Evolutionary conservation across 2,113 vertebrate species (phyloP), one percentile per base, ranked within the genome.

Genomic region (Chiloscyllium plagiosum): DNA sequence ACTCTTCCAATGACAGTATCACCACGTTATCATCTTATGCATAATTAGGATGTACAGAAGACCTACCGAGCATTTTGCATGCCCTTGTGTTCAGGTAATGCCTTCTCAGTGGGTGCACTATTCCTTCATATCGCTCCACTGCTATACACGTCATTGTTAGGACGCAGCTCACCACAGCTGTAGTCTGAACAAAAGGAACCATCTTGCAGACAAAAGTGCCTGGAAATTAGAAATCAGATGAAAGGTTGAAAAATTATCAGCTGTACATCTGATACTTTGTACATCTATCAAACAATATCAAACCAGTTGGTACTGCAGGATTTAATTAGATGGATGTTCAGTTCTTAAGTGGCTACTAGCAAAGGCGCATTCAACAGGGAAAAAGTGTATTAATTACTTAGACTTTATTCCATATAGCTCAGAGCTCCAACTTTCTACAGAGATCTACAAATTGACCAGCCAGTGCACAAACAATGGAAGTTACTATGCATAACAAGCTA

Each of bases 71-170:
- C 97, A 98, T 98, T 92, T 96, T 98, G 97, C 98, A 98, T 12
- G 98, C 98, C 96, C 98, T 97, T 95, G 96, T 97, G 2, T 97
- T 97, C 0, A 98, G 98, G 96, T 98, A 98, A 96, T 98, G 98
- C 76, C 97, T 97, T 96, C 97, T 98, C 96, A 98, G 96, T 0
- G 98, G 98, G 96, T 98, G 98, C 33, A 98, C 97, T 65, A 98
- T 98, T 52, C 98, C 98, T 97, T 98, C 98, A 97, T 98, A 98
- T 95, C 98, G 97, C 96, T 98, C 98, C 80, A 98, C 96, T 42
- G 98, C 98, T 61, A 98, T 98, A 96, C 98, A 98, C 56, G 98
- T 98, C 98, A 98, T 98, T 0, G 98, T 98, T 72, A 98, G 97
- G 96, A 98, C 98, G 20, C 98, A 97, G 0, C 97, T 98, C 85